A percentile compares a stretch with the other conserved stretches of the same genome.
Evolutionary conservation across 92 coral and sea anemone species (phyloP).

Genomic region (Parazoanthus darwini): DNA sequence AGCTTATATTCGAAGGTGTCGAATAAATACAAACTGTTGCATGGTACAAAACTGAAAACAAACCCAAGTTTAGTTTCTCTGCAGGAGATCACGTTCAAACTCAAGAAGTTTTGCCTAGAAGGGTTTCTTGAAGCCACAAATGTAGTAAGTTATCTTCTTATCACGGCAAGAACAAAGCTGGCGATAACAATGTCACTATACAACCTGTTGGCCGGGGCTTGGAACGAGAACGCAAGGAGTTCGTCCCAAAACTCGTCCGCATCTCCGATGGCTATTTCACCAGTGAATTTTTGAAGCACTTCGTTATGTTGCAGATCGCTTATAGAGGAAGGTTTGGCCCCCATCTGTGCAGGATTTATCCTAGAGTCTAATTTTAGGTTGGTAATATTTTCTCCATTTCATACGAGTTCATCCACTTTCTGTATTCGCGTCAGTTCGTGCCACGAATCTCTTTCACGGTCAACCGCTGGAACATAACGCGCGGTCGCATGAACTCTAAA

Average conservation of each 20-base stretch:
- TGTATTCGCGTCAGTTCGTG: constrained; percentile 16
- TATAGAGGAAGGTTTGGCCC: constrained; percentile 95
- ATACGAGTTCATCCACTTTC: not conserved
- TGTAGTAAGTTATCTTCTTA: not conserved
- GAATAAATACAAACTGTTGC: not conserved
- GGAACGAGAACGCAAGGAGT: constrained; percentile 87
- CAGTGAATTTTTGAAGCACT: constrained; percentile 86
- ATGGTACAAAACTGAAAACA: not conserved
- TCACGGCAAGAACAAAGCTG: not conserved
- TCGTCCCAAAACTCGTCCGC: constrained; percentile 91
- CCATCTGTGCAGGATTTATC: constrained; percentile 56
- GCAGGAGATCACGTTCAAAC: not conserved
- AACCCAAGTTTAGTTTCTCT: not conserved
- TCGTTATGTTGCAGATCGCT: constrained; percentile 94
- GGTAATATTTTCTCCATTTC: constrained; percentile 38
- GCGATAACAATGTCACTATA: not conserved
- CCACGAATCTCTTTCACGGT: constrained; percentile 34
- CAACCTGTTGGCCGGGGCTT: constrained; percentile 91
- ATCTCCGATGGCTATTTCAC: constrained; percentile 69
- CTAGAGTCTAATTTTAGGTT: constrained; percentile 17
- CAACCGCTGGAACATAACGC: constrained; percentile 27
- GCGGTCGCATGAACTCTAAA: constrained; percentile 8
- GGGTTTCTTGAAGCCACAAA: not conserved
- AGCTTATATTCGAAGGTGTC: not conserved
- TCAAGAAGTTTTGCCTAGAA: not conserved